These are phyloP conservation scores for Tokudaia tokunoshimensis DNA, from an alignment of 2,797 vertebrate species.

Conservation along the genomic window DNA sequence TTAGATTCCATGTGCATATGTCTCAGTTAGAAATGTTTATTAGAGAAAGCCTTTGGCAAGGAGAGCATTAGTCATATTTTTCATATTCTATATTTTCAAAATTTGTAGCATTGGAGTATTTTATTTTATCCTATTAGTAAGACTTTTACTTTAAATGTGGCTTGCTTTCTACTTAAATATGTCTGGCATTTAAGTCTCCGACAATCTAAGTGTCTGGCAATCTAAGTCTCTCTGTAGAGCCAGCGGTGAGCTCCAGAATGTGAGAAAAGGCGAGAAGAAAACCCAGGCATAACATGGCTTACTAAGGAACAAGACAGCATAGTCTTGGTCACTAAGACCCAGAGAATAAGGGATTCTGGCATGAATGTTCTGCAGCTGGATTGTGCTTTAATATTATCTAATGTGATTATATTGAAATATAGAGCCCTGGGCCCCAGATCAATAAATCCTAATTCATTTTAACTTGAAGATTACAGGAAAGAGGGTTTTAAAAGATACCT, in stretches of 20 bases:
- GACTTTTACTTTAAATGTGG: neutral
- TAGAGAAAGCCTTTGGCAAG: neutral
- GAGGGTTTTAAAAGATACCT: neutral
- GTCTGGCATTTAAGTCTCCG: neutral
- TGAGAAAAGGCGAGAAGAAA: neutral
- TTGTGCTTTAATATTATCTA: neutral
- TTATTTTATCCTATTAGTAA: neutral
- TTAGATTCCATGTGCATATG: neutral
- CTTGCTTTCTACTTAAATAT: neutral
- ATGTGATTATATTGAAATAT: neutral
- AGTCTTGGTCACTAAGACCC: neutral
- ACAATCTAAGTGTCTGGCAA: neutral
- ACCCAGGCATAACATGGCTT: neutral
- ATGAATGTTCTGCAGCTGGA: neutral
- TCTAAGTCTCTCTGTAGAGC: neutral
- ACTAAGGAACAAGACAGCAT: too few species aligned
- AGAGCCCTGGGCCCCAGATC: neutral
- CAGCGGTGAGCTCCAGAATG: neutral
- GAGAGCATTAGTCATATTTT: neutral
- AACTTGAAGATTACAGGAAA: neutral
- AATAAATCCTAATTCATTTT: slow-evolving; percentile 10
- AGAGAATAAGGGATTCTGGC: neutral
- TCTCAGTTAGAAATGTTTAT: slow-evolving; percentile 15
- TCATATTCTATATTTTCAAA: neutral
- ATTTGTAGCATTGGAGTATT: neutral